Evolutionary conservation across 2,113 vertebrate species (phyloP).

Genomic region (Osmerus eperlanus): DNA sequence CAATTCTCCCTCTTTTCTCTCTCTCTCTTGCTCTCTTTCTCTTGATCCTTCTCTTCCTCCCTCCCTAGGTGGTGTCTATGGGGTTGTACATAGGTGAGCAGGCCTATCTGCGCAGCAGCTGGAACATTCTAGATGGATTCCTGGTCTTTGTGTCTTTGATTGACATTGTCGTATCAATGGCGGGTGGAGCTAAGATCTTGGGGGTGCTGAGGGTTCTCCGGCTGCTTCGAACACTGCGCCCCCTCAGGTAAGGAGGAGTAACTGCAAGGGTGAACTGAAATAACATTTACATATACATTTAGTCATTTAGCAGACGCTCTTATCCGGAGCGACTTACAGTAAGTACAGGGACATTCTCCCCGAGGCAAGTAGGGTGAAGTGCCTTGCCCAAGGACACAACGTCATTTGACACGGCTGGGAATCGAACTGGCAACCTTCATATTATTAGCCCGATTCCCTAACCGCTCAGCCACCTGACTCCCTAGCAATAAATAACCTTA

Average conservation of each 20-base stretch:
- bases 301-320: no score
- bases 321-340: no score
- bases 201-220: slow-evolving; percentile 84
- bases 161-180: slow-evolving; percentile 84
- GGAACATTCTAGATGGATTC: slow-evolving; percentile 87
- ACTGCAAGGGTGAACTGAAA: not conserved
- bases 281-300: no score
- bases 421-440: no score
- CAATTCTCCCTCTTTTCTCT: not conserved
- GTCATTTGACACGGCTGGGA: no score
- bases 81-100: slow-evolving; percentile 82
- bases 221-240: slow-evolving; percentile 80
- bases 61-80: slow-evolving; percentile 78
- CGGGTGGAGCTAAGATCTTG: slow-evolving; percentile 83
- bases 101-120: slow-evolving; percentile 85
- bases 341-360: no score
- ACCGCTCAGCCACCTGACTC: no score
- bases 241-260: slow-evolving; percentile 76
- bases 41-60: slow-evolving; percentile 1
- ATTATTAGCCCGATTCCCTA: no score
- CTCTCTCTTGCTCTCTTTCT: not conserved
- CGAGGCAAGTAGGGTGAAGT: no score
- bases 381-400: no score
- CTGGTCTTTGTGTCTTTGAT: slow-evolving; percentile 85
- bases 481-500: no score